Conservation (phyloP, 2,113 vertebrate species). For the Pogona vitticeps region DNA sequence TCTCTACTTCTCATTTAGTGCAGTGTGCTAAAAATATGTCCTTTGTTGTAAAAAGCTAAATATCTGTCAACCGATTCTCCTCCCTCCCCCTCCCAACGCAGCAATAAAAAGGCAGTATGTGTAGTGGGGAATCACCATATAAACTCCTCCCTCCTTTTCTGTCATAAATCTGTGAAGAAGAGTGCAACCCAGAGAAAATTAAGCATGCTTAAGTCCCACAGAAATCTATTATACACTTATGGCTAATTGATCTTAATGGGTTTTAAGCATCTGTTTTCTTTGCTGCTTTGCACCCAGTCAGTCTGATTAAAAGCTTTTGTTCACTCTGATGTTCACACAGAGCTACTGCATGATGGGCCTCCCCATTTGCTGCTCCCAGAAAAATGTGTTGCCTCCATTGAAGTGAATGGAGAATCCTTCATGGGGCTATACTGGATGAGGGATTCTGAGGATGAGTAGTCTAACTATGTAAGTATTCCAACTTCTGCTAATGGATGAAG, state of each 20-base stretch:
- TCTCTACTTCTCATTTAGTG: slow-evolving; percentile 50
- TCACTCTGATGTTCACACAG: not conserved
- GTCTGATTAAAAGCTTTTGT: not conserved
- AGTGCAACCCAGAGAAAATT: not conserved
- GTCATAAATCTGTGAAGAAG: rapidly evolving
- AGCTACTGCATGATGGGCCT: not conserved
- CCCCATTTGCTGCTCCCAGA: not conserved
- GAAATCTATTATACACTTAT: not conserved
- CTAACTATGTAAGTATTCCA: no score
- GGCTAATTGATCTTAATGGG: not conserved
- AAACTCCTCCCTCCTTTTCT: rapidly evolving
- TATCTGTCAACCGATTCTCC: slow-evolving; percentile 22
- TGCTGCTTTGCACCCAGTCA: not conserved
- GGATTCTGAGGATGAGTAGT: no score
- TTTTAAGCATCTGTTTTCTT: not conserved
- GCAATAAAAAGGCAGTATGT: not conserved
- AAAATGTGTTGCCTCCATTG: not conserved
- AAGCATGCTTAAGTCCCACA: slow-evolving; percentile 2
- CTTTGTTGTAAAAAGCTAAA: slow-evolving; percentile 44
- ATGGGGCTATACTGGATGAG: no score
- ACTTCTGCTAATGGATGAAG: not conserved
- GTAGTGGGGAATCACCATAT: not conserved
- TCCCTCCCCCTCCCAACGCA: slow-evolving; percentile 33
- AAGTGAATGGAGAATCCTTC: not conserved
- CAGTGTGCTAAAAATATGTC: slow-evolving; percentile 48